These are phyloP conservation scores for Celastrina argiolus DNA, from an alignment of 2,888 invertebrate species.

Conservation along the genomic window DNA sequence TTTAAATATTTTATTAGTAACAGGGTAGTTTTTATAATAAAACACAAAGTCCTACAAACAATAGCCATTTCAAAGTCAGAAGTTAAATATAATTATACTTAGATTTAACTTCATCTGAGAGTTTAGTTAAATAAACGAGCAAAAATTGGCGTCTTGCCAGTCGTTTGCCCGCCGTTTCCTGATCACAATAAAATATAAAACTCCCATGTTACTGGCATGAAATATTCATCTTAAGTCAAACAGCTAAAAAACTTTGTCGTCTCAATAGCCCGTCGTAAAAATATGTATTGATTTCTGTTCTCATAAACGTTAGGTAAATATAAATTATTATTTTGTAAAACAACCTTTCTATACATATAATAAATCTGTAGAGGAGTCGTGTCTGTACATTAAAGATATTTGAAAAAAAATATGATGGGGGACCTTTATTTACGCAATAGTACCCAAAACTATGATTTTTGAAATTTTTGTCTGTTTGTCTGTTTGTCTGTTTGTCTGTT, in stretches of 20 bases:
- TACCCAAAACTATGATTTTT: no score
- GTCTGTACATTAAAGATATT: no score
- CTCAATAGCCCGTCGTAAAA: neutral
- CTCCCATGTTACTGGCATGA: neutral
- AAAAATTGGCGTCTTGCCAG: neutral
- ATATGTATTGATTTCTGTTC: neutral
- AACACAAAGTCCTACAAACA: no score
- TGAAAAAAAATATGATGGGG: no score
- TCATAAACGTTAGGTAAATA: neutral
- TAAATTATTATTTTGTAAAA: neutral
- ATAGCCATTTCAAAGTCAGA: neutral
- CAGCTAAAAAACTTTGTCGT: neutral
- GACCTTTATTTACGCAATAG: no score
- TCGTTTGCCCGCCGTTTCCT: neutral
- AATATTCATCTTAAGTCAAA: neutral
- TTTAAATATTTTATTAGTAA: no score
- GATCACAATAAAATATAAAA: conserved; percentile 11
- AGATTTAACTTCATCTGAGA: neutral
- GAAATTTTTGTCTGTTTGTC: no score
- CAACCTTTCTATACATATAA: no score
- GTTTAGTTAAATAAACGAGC: conserved; percentile 13
- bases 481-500: no score
- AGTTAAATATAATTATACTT: neutral
- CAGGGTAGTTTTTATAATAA: no score
- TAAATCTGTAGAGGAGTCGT: no score